Percentiles rank a stretch among this genome's conserved stretches.
Conservation (phyloP, 92 coral and sea anemone genomes). For the Epizoanthus illoricatus region DNA sequence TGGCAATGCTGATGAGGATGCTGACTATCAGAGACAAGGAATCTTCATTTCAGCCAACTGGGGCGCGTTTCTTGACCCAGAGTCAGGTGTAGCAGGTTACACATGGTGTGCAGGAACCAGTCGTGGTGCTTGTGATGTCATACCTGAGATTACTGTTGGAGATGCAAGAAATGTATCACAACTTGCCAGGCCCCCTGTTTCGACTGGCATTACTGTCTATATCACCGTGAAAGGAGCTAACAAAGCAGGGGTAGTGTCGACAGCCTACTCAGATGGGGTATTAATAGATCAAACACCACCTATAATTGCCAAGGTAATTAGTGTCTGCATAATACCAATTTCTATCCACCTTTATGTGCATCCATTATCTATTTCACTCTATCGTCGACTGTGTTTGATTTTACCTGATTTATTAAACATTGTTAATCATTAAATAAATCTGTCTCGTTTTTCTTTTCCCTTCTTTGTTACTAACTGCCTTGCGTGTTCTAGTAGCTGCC, state of each 20-base stretch:
- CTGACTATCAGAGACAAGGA: constrained; percentile 55
- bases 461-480: too few species aligned
- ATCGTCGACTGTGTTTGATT: too few species aligned
- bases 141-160: constrained; percentile 51
- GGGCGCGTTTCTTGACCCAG: constrained; percentile 75
- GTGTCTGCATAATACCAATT: neutral
- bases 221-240: constrained; percentile 61
- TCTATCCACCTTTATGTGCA: too few species aligned
- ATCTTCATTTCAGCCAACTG: constrained; percentile 71
- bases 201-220: constrained; percentile 62
- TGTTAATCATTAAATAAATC: too few species aligned
- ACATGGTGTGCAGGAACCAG: constrained; percentile 79
- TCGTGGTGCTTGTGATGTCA: constrained; percentile 71
- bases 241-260: constrained; percentile 55
- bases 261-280: constrained; percentile 65
- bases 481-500: too few species aligned
- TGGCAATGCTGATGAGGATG: constrained; percentile 56
- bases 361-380: too few species aligned
- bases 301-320: constrained; percentile 54
- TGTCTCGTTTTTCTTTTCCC: too few species aligned
- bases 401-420: too few species aligned
- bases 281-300: constrained; percentile 69
- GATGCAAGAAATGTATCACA: constrained; percentile 37
- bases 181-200: constrained; percentile 45
- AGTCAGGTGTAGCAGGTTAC: constrained; percentile 66